phyloP scores from a whole-genome alignment of 2,797 vertebrate genomes.

The Tragelaphus oryx region DNA sequence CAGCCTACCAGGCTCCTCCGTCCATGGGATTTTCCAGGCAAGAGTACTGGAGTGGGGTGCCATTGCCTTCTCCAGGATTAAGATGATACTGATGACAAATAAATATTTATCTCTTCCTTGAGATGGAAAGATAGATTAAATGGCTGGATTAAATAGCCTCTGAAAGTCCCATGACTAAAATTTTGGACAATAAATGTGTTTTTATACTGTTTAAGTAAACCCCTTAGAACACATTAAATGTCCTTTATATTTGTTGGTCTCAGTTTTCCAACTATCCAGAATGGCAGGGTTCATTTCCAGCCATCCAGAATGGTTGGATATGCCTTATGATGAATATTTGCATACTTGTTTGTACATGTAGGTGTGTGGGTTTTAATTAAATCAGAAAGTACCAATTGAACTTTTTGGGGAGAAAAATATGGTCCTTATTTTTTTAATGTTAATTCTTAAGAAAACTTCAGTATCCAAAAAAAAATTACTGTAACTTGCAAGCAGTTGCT shows the following conservation, averaged over 20 bases:
- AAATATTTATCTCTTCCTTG: conserved; percentile 33
- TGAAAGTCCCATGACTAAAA: not conserved
- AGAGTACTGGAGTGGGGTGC: too few species aligned
- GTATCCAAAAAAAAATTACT: conserved; percentile 38
- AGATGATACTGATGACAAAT: conserved; percentile 53
- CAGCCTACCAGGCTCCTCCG: too few species aligned
- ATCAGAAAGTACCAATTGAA: conserved; percentile 32
- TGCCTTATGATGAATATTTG: conserved; percentile 38
- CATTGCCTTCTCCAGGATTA: not conserved
- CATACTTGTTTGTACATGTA: conserved; percentile 17
- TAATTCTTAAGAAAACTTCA: conserved; percentile 52
- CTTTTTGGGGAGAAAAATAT: not conserved
- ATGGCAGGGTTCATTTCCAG: not conserved
- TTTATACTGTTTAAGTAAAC: conserved; percentile 14
- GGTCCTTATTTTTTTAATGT: conserved; percentile 24
- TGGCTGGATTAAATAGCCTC: conserved; percentile 39
- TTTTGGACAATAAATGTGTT: conserved; percentile 43
- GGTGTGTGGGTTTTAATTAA: conserved; percentile 29
- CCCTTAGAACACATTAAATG: not conserved
- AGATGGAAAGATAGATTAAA: conserved; percentile 45
- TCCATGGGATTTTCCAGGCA: too few species aligned
- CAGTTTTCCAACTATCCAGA: conserved; percentile 3
- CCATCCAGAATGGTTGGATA: conserved; percentile 29
- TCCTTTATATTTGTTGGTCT: conserved; percentile 29
- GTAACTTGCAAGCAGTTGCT: conserved; percentile 44